Percentiles rank a stretch among this genome's conserved stretches.
Evolutionary conservation across 2,888 invertebrate species (phyloP).

Genomic region (Sympetrum striolatum): DNA sequence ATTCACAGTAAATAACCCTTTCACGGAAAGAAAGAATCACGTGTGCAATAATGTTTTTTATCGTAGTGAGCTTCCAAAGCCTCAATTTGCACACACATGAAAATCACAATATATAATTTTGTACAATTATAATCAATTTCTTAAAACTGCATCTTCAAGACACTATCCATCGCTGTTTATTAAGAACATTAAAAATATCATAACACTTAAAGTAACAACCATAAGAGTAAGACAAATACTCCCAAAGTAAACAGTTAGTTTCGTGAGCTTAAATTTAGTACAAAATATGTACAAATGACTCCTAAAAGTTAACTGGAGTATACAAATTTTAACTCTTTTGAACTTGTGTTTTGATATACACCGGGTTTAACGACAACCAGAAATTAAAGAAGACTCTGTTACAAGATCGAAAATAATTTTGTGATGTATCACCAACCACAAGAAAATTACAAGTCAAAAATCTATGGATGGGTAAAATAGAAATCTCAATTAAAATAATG

Average conservation of each 20-base stretch:
- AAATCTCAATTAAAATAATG: not conserved
- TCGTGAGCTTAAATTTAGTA: not conserved
- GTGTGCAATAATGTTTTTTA: not conserved
- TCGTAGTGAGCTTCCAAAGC: conserved; percentile 7
- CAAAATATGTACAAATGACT: conserved; percentile 23
- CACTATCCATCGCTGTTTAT: not conserved
- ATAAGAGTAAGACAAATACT: not conserved
- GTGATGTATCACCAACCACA: not conserved
- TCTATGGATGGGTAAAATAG: not conserved
- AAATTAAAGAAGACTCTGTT: not conserved
- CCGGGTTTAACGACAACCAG: not conserved
- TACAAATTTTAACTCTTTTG: not conserved
- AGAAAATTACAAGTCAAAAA: not conserved
- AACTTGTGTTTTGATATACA: not conserved
- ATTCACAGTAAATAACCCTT: conserved; percentile 2
- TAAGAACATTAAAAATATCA: conserved; percentile 26
- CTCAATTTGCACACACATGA: conserved; percentile 9
- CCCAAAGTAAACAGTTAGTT: not conserved
- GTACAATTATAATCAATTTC: conserved; percentile 34
- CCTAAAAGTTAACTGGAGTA: not conserved
- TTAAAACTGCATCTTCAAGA: conserved; percentile 8
- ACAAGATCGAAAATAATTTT: not conserved
- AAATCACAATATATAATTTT: conserved; percentile 25
- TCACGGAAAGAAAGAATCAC: conserved; percentile 16
- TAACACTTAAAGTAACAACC: conserved; percentile 13